Evolutionary conservation across 2,113 vertebrate genomes (phyloP).

Genomic region (Propithecus coquereli): DNA sequence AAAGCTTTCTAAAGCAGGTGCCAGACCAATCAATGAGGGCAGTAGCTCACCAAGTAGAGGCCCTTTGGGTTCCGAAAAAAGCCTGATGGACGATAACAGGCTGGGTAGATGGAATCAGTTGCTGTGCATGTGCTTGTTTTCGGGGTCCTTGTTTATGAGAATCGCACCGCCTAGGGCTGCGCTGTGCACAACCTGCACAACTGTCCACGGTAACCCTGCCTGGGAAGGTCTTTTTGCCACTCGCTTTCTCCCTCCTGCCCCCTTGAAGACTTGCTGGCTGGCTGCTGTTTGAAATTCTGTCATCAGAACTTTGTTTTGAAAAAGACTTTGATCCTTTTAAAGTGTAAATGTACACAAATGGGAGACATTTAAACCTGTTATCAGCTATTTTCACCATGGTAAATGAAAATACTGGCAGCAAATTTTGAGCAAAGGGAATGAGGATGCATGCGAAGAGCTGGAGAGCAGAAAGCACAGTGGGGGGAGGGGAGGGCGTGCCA

Average conservation of each 20-base stretch:
- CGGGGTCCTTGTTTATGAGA: background rate
- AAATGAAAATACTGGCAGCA: background rate
- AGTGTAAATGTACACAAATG: background rate
- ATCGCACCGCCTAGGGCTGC: rapidly evolving
- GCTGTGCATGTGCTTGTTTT: background rate
- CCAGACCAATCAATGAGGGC: background rate
- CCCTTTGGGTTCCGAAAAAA: background rate
- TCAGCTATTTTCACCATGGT: background rate
- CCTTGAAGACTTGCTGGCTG: background rate
- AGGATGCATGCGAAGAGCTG: background rate
- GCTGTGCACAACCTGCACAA: background rate
- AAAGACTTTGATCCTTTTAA: background rate
- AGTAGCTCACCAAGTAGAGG: background rate
- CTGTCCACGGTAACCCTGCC: background rate
- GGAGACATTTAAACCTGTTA: background rate
- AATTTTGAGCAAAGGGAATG: background rate
- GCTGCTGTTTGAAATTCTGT: background rate
- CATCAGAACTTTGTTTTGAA: background rate
- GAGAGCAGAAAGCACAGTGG: background rate
- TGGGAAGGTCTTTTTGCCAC: background rate
- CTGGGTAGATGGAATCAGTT: background rate
- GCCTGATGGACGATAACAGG: background rate
- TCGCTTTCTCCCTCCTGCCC: background rate
- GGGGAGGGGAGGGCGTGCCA: background rate
- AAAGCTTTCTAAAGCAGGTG: background rate